Evolutionary conservation across 2,797 vertebrate species (phyloP), one percentile per base, ranked within the genome.

Genomic region (Catharus ustulatus): DNA sequence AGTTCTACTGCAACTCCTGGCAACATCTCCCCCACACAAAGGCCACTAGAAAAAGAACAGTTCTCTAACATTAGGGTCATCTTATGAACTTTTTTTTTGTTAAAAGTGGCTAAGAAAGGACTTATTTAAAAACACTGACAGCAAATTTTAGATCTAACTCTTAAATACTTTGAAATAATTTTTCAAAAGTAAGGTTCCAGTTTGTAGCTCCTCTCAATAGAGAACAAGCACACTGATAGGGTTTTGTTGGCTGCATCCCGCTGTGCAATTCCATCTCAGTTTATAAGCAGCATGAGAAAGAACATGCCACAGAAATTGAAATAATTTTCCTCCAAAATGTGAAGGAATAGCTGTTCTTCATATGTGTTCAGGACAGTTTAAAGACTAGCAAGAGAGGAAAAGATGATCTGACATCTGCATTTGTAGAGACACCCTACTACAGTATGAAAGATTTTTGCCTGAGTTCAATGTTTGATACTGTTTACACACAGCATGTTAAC

Each of bases 181-280:
- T 66, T 68, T 74, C 52, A 66, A 79, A 85, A 93, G 61, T 61
- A 52, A 16, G 24, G 54, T 85, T 92, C 84, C 48, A 52, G 38
- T 58, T 90, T 91, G 73, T 63, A 82, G 7, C 87, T 95, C 55
- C 55, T 88, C 78, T 87, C 54, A 87, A 48, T 77, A 76, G 64
- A 54, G 34, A 82, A 80, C 74, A 93, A 86, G 76, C 10, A 61
- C 78, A 92, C 58, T 89, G 94, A 93, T 74, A 85, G 43, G 21
- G 5, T 87, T 95, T 92, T 95, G 81, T 93, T 94, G 89, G 77
- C 92, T 96, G 75, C 55, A 17, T 95, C 94, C 95, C 92, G 83
- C 89, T 96, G 77, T 89, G 91, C 90, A 90, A 90, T 61, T 83
- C 90, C 78, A 66, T 68, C 81, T 93, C 94, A 61, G 75, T 83